Conservation (phyloP, 1,140 invertebrate species). For the Lamellibrachia luymesi region DNA sequence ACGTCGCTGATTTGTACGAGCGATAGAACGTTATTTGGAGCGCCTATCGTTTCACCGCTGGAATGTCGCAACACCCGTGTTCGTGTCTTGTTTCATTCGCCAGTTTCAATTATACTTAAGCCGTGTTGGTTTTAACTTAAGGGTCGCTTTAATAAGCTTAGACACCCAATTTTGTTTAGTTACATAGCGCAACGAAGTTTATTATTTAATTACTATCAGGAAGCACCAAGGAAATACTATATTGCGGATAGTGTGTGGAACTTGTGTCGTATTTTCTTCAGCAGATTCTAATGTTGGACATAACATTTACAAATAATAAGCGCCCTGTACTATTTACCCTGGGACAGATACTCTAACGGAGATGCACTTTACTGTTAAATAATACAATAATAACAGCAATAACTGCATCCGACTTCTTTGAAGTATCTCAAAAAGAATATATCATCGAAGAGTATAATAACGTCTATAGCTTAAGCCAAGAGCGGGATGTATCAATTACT, state of each 20-base stretch:
- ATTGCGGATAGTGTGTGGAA: background rate
- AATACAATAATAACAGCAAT: background rate
- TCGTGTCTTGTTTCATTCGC: background rate
- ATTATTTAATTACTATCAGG: background rate
- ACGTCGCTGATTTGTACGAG: background rate
- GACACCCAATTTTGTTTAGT: background rate
- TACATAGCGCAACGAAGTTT: background rate
- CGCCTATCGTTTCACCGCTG: background rate
- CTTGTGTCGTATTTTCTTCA: background rate
- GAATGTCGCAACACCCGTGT: background rate
- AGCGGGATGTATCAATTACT: background rate
- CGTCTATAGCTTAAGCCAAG: background rate
- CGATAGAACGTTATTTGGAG: background rate
- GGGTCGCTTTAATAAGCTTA: background rate
- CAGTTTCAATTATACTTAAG: no score
- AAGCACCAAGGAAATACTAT: background rate
- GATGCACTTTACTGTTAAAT: background rate
- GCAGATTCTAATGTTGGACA: background rate
- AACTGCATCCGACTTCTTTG: background rate
- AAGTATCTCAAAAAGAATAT: background rate
- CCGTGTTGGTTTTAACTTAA: background rate
- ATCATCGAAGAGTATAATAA: background rate
- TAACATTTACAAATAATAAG: background rate
- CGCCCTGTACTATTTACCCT: background rate
- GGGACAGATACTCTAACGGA: background rate